Base-by-base conservation (phyloP, 2,113 vertebrate species). In the Thryonomys swinderianus region DNA sequence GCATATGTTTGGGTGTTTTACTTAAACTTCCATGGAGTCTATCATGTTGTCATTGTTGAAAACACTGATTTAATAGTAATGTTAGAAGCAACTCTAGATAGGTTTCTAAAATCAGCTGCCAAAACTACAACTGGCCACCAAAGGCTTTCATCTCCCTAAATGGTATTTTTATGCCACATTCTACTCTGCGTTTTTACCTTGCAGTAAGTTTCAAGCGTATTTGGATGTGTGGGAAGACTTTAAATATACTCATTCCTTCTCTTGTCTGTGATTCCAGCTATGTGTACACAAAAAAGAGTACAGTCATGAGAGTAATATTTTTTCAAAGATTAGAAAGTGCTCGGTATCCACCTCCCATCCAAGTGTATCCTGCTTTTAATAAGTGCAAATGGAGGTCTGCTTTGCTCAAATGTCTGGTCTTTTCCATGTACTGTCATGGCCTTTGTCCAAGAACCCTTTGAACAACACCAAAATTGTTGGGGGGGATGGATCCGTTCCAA, bases 241-340 rank as follows among this genome's bases (percentile, higher is more conserved):
- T 76, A 76, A 76, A 76, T 13, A 76, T 48, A 18, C 73, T 76
- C 73, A 76, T 13, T 30, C 48, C 45, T 76, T 48, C 42, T 76
- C 27, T 48, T 40, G 7, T 76, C 32, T 25, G 45, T n/a, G 18
- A 3, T 73, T 53, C 62, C 55, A 53, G 40, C 34, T 62, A 64
- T 25, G 30, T 12, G 2, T 18, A 27, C 1, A 30, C 7, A 23
- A 20, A 51, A 84, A 23, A 84, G 40, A 7, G 37, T 14, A 91
- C 23, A 1, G n/a, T 10, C 27, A 7, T 16, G 23, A 53, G 32
- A 62, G 0, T 7, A 11, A 37, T 8, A 48, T 1, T 40, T 23
- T 40, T 53, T 57, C 21, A 32, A 64, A 42, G 34, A 25, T 51
- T 34, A 57, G 23, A 30, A 64, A 61, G 4, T 23, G 34, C 4